Evolutionary conservation across 2,888 invertebrate genomes (phyloP).

Genomic region (Amblyjoppa proteus): DNA sequence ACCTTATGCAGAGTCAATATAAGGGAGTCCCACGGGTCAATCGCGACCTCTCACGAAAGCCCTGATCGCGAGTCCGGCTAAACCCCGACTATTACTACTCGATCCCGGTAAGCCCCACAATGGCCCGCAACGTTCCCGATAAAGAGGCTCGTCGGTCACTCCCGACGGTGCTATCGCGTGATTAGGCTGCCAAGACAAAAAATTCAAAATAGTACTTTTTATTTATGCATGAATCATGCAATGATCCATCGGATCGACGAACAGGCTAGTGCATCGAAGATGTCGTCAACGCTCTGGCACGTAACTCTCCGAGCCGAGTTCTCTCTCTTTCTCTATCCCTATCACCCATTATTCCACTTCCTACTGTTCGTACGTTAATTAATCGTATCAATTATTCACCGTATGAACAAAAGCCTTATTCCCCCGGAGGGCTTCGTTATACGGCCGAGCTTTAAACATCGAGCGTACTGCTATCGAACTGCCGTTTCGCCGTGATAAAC

Average conservation of each 20-base stretch:
- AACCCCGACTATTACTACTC: slow-evolving; percentile 32
- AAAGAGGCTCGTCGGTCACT: slow-evolving; percentile 1
- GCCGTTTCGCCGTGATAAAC: slow-evolving; percentile 8
- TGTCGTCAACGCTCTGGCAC: background rate
- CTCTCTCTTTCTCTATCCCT: background rate
- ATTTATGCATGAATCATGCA: no score
- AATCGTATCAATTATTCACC: slow-evolving; percentile 4
- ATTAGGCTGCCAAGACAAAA: background rate
- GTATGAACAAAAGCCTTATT: background rate
- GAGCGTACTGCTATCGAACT: slow-evolving; percentile 3
- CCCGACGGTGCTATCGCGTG: slow-evolving; percentile 7
- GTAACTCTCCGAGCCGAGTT: background rate
- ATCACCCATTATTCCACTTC: background rate
- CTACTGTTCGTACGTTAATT: slow-evolving; percentile 6
- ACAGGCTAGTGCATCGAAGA: background rate
- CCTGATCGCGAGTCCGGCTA: slow-evolving; percentile 11
- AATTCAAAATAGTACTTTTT: no score
- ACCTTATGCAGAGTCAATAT: slow-evolving; percentile 62
- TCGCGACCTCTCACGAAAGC: slow-evolving; percentile 31
- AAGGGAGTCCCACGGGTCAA: slow-evolving; percentile 51
- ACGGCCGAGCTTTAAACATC: slow-evolving; percentile 29
- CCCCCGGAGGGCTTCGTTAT: background rate
- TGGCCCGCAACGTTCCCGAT: background rate
- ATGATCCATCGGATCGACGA: no score
- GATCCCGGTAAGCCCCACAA: slow-evolving; percentile 14